Base-by-base conservation (phyloP, 2,797 vertebrate genomes). In the Tokudaia muenninki region DNA sequence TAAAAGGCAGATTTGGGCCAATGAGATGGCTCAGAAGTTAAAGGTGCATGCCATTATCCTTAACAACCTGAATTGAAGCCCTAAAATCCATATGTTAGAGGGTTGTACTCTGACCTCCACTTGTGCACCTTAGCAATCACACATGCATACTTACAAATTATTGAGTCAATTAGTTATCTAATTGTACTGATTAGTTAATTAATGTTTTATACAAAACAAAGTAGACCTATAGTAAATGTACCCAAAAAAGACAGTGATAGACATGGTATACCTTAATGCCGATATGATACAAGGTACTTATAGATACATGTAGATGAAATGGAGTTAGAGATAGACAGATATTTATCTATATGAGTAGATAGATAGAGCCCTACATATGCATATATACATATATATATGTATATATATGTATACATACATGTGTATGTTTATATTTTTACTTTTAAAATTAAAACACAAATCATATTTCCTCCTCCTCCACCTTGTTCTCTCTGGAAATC, bases 211-310 rank as follows among this genome's bases (percentile, higher is more conserved):
- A 37, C 8, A 26, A 41, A 17, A 37, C 31, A 90, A 75, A 72
- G 3, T 29, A 4, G 37, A 44, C 1, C 41, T 29, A 24, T 12
- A 0, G n/a, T 7, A 41, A 44, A 88, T 13, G 10, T 7, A 1
- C 29, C 41, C 17, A 34, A 19, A 24, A 50, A 12, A 37, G 52
- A 50, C 2, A 77, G 29, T 41, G 24, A 17, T 72, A 9, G 9
- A 16, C 11, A 1, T 0, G 0, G 0, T 1, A 31, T 41, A 47
- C 8, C 2, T 3, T 13, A 19, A 22, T 29, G 13, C 31, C 52
- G 14, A 22, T 2, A 31, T 72, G 0, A 0, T 37, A 59, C 19
- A 37, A 57, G n/a, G 21, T 50, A 86, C 3, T n/a, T 67, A 67
- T 24, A 63, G 11, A 16, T 86, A 67, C 12, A 67, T 44, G 34